Percentiles rank a stretch among this genome's conserved stretches.
phyloP scores from a whole-genome alignment of 2,113 vertebrate genomes.

The Cephalopterus ornatus region DNA sequence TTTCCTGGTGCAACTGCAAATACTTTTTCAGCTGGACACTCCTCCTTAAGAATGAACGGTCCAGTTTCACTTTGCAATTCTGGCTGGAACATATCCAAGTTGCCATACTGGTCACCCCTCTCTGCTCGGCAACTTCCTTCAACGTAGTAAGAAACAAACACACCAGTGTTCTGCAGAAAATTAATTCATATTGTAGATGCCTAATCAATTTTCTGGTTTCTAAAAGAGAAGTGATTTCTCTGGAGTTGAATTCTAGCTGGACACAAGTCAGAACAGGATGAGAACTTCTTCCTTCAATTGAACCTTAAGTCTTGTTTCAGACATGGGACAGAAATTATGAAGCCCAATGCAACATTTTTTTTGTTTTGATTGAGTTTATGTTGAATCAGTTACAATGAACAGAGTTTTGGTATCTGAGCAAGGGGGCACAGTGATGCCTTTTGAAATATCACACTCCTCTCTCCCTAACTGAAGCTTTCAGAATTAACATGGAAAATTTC shows the following conservation, averaged over 20 bases:
- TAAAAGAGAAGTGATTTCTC: neutral
- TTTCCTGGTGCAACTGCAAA: neutral
- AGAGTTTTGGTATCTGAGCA: neutral
- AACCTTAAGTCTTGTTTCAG: neutral
- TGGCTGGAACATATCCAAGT: neutral
- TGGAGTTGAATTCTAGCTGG: neutral
- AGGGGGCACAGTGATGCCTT: neutral
- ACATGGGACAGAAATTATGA: neutral
- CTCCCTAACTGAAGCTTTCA: neutral
- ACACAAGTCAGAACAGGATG: rapidly evolving
- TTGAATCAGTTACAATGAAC: neutral
- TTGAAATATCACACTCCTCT: neutral
- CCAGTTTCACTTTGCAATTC: neutral
- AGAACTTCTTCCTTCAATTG: neutral
- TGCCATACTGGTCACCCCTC: neutral
- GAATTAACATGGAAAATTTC: neutral
- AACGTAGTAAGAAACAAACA: neutral
- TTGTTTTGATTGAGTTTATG: neutral
- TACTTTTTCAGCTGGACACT: neutral
- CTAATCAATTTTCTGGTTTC: neutral
- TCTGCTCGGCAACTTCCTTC: neutral
- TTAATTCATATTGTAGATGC: neutral
- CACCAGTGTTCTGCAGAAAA: neutral
- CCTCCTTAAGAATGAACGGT: neutral
- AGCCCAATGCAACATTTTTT: neutral